A percentile compares a stretch with the other conserved stretches of the same genome.
phyloP scores from a whole-genome alignment of 1,140 invertebrate species.

The Chymomyza costata region DNA sequence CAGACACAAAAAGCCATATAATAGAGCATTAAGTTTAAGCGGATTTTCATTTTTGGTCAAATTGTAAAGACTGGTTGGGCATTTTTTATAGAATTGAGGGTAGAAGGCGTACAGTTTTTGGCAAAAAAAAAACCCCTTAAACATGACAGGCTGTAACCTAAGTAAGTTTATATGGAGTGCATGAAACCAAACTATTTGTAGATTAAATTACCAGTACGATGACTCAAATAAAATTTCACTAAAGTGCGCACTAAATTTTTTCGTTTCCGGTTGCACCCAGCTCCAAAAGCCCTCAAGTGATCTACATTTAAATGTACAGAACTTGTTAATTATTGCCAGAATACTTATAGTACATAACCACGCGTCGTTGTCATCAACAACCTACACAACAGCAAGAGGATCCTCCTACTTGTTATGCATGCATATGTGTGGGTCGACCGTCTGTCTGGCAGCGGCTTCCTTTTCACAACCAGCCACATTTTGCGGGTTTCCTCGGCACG shows the following conservation, averaged over 20 bases:
- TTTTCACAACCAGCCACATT: conserved; percentile 36
- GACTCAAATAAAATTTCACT: too few relatives aligned
- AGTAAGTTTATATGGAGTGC: too few relatives aligned
- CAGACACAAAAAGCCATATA: conserved; percentile 53
- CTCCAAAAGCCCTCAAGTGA: conserved; percentile 31
- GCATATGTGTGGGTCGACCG: conserved; percentile 26
- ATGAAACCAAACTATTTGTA: conserved; percentile 39
- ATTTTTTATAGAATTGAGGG: too few relatives aligned
- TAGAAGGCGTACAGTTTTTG: too few relatives aligned
- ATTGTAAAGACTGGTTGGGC: too few relatives aligned
- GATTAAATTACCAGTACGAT: conserved; percentile 49
- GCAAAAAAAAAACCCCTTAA: too few relatives aligned
- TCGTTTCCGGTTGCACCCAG: conserved; percentile 51
- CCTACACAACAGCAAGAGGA: conserved; percentile 29
- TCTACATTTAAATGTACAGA: conserved; percentile 65
- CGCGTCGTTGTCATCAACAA: conserved; percentile 3
- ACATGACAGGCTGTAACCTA: too few relatives aligned
- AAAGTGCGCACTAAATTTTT: too few relatives aligned
- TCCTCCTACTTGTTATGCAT: conserved; percentile 39
- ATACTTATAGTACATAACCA: conserved; percentile 11
- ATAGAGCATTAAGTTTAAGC: conserved; percentile 65
- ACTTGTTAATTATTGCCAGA: conserved; percentile 57
- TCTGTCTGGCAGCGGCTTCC: conserved; percentile 30
- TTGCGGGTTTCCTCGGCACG: conserved; percentile 50
- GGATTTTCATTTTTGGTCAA: conserved; percentile 31